These are phyloP conservation scores for Macaria notata DNA, from an alignment of 2,888 invertebrate species.

Conservation along the genomic window DNA sequence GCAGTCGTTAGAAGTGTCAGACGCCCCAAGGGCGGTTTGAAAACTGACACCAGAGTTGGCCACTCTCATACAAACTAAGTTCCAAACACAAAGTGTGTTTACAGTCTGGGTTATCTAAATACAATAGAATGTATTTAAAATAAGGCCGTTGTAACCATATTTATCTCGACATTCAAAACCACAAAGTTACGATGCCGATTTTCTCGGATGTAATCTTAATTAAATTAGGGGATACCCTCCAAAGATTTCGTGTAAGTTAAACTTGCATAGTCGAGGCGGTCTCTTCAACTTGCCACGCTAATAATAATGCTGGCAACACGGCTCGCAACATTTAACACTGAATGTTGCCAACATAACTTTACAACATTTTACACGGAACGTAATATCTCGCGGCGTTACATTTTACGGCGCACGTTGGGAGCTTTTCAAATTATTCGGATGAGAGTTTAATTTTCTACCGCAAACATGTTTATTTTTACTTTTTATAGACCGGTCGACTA, in stretches of 20 bases:
- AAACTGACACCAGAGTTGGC: no score
- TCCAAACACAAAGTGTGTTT: no score
- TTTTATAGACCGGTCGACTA: no score
- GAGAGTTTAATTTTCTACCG: constrained; percentile 7
- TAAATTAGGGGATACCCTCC: constrained; percentile 47
- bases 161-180: no score
- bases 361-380: constrained; percentile 12
- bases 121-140: no score
- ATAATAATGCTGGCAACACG: constrained; percentile 10
- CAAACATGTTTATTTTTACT: background rate
- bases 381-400: constrained; percentile 17
- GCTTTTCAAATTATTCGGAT: constrained; percentile 12
- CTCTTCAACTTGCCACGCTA: constrained; percentile 26
- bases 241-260: constrained; percentile 30
- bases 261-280: constrained; percentile 18
- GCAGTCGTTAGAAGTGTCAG: no score
- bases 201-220: constrained; percentile 6
- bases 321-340: background rate
- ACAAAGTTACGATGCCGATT: no score
- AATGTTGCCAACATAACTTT: background rate
- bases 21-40: no score
- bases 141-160: no score
- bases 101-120: no score
- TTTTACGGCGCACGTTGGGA: constrained; percentile 1
- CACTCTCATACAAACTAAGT: no score